Conservation (phyloP, 2,888 invertebrate species). For the Sesia apiformis region DNA sequence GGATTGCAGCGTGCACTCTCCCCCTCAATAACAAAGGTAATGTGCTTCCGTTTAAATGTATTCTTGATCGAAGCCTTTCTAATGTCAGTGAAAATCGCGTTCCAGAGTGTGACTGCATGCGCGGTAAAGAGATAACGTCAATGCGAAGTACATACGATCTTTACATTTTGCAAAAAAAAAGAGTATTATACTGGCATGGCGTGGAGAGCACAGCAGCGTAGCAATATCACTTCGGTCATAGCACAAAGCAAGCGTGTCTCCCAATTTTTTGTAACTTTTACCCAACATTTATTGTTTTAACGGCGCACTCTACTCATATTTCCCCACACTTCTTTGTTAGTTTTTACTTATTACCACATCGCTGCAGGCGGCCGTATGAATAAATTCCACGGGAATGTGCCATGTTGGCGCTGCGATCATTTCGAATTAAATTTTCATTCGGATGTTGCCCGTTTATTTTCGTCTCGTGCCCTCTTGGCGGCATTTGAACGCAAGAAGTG, state of each 20-base stretch:
- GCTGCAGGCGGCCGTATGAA: slow-evolving; percentile 45
- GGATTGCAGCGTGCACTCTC: too few species aligned
- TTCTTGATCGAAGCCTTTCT: too few species aligned
- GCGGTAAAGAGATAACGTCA: too few species aligned
- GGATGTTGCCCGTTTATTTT: slow-evolving; percentile 31
- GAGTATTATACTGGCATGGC: too few species aligned
- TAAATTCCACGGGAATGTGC: slow-evolving; percentile 29
- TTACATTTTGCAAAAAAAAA: too few species aligned
- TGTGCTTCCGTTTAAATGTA: too few species aligned
- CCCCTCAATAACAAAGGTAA: too few species aligned
- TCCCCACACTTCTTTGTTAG: slow-evolving; percentile 33
- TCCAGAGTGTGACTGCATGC: too few species aligned
- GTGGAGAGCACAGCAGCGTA: too few species aligned
- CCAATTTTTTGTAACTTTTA: neutral
- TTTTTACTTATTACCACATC: slow-evolving; percentile 49
- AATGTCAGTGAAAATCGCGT: too few species aligned
- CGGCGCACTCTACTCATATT: slow-evolving; percentile 46
- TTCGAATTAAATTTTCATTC: slow-evolving; percentile 51
- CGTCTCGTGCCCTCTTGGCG: slow-evolving; percentile 12
- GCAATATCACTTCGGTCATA: too few species aligned
- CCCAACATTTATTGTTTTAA: slow-evolving; percentile 51
- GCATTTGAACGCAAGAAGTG: slow-evolving; percentile 16
- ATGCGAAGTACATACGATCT: too few species aligned
- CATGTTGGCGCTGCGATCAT: slow-evolving; percentile 32
- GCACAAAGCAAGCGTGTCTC: neutral